A percentile compares a stretch with the other conserved stretches of the same genome.
phyloP scores from a whole-genome alignment of 1,140 invertebrate genomes.

The Tribolium castaneum region DNA sequence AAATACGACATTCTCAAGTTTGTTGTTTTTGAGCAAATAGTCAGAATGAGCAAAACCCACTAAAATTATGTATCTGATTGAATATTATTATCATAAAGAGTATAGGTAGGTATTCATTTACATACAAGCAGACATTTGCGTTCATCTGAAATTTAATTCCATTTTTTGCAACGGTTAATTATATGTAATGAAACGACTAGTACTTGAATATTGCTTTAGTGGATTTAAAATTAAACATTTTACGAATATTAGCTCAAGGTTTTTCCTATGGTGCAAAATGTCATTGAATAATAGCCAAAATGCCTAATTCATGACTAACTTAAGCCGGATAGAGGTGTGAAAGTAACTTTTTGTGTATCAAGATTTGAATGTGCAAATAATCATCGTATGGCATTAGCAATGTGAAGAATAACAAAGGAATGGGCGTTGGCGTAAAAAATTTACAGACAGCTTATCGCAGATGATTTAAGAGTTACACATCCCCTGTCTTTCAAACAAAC shows the following conservation, averaged over 20 bases:
- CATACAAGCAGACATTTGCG: no score
- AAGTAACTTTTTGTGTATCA: not conserved
- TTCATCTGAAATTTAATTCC: no score
- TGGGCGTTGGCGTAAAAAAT: slow-evolving; percentile 5
- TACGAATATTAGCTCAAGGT: not conserved
- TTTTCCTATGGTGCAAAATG: not conserved
- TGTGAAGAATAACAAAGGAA: slow-evolving; percentile 11
- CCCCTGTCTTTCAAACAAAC: not conserved
- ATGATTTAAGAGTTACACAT: slow-evolving; percentile 30
- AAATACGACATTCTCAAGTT: not conserved
- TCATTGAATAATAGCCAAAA: not conserved
- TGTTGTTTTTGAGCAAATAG: not conserved
- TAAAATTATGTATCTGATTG: no score
- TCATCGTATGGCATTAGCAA: slow-evolving; percentile 8
- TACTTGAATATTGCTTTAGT: not conserved
- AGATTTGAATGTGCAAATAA: slow-evolving; percentile 24
- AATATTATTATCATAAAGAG: no score
- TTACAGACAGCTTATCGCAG: slow-evolving; percentile 20
- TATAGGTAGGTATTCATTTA: no score
- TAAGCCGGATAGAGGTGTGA: slow-evolving; percentile 1
- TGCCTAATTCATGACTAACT: slow-evolving; percentile 8
- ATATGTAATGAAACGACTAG: not conserved
- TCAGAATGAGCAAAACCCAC: not conserved
- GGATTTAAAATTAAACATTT: not conserved
- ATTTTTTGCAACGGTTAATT: not conserved